Evolutionary conservation across 2,797 vertebrate genomes (phyloP), one percentile per base, ranked within the genome.

Genomic region (Chlorospingus semifuscus): DNA sequence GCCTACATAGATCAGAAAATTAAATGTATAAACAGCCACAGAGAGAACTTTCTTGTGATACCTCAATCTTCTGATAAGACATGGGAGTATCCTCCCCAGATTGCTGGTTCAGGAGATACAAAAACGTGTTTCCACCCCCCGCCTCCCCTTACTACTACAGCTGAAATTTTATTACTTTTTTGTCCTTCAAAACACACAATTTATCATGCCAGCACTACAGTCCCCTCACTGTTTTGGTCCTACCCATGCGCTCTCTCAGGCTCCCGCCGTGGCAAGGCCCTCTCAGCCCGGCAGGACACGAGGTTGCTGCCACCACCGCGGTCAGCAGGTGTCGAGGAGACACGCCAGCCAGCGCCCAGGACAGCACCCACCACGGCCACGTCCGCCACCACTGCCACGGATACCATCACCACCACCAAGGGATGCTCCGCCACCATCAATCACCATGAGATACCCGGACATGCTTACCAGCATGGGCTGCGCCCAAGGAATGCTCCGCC

Each of bases 391-490:
- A 15, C 6, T 3, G 14, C 50, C 36, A 4, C 27, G 47, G 29
- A 15, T 5, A 22, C 24, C 72, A 13, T 1, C 65, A 9, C 14
- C 14, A 12, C 22, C n/a, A 17, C 14, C 4, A 2, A 12, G 22
- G 11, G 46, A 21, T 44, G 66, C n/a, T 70, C 27, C 9, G 22
- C n/a, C 61, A 13, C 18, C 46, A 27, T 14, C 34, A 17, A 6
- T 2, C 12, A 3, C 11, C 36, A 11, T 0, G 56, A 36, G 26
- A 37, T 1, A 20, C 21, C 2, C 2, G 16, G 27, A 6, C 29
- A 4, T 0, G 34, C 69, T 5, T 1, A 7, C 22, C 44, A 9
- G 21, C 66, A 52, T 0, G 23, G 49, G 41, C 22, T 23, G 39
- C 2, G 18, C 21, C 15, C 22, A 29, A 12, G 41, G 22, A 8